phyloP scores from a whole-genome alignment of 2,113 vertebrate genomes.

The Caracal caracal region DNA sequence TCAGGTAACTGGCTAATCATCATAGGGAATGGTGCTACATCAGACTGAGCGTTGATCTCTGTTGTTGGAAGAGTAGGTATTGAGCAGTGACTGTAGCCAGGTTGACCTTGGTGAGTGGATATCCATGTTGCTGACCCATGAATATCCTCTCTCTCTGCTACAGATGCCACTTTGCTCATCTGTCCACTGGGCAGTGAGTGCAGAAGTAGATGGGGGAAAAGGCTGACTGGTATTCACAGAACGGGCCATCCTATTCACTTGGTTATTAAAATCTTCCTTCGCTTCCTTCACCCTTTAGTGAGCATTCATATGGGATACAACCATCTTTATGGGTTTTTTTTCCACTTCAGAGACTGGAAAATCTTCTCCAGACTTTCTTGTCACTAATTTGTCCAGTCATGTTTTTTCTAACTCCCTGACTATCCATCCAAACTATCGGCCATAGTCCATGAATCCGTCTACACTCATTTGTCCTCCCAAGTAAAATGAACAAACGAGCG shows the following conservation, averaged over 20 bases:
- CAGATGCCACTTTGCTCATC: background rate
- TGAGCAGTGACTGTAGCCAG: background rate
- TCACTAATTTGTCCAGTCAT: background rate
- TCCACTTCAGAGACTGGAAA: background rate
- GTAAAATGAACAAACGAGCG: background rate
- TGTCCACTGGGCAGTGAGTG: background rate
- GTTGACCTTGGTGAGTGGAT: background rate
- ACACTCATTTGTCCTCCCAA: background rate
- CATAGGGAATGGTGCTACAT: background rate
- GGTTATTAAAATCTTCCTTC: background rate
- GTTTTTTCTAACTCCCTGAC: background rate
- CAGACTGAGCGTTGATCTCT: background rate
- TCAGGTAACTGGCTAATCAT: background rate
- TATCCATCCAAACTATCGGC: background rate
- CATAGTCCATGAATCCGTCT: background rate
- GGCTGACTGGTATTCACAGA: background rate
- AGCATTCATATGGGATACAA: background rate
- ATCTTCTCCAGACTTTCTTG: background rate
- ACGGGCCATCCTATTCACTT: background rate
- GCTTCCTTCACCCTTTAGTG: background rate
- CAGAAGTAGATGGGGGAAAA: background rate
- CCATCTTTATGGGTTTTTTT: background rate
- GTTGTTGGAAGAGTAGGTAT: background rate
- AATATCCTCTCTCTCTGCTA: background rate
- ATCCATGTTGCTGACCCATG: background rate